These are phyloP conservation scores for Muscidifurax raptorellus DNA, from an alignment of 1,140 invertebrate species.

Conservation along the genomic window DNA sequence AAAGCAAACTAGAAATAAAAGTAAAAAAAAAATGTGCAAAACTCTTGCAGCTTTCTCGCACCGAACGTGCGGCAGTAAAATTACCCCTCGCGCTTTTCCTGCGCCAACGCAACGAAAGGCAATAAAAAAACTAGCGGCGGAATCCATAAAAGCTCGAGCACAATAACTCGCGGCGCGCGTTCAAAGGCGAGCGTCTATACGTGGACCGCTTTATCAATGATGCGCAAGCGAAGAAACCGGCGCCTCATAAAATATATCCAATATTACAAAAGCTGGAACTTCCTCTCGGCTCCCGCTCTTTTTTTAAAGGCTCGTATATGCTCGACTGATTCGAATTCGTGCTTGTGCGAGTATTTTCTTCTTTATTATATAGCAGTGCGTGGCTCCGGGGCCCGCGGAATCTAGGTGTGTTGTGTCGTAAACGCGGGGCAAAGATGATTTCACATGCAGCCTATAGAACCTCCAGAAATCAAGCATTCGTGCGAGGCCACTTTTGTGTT, in stretches of 20 bases:
- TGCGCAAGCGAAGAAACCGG: constrained; percentile 12
- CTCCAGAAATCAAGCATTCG: too few species aligned
- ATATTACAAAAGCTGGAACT: not conserved
- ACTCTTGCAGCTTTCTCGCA: not conserved
- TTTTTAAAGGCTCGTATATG: constrained; percentile 1
- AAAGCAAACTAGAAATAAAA: not conserved
- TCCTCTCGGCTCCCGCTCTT: not conserved
- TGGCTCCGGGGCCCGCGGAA: not conserved
- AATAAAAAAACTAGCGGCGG: constrained; percentile 27
- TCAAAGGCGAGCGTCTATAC: not conserved
- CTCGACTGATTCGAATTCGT: constrained; percentile 12
- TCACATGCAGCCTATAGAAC: too few species aligned
- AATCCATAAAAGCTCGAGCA: constrained; percentile 28
- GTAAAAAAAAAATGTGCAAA: not conserved
- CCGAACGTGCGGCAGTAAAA: constrained; percentile 13
- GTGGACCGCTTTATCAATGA: constrained; percentile 41
- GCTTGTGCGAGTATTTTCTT: not conserved
- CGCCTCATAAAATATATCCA: constrained; percentile 35
- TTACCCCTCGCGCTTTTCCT: constrained; percentile 8
- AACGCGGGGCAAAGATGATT: too few species aligned
- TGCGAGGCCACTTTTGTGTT: too few species aligned
- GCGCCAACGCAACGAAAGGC: not conserved
- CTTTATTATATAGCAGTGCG: not conserved
- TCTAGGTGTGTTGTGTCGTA: not conserved
- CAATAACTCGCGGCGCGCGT: constrained; percentile 36